Evolutionary conservation across 2,113 vertebrate genomes (phyloP).

Genomic region (Columba janthina): DNA sequence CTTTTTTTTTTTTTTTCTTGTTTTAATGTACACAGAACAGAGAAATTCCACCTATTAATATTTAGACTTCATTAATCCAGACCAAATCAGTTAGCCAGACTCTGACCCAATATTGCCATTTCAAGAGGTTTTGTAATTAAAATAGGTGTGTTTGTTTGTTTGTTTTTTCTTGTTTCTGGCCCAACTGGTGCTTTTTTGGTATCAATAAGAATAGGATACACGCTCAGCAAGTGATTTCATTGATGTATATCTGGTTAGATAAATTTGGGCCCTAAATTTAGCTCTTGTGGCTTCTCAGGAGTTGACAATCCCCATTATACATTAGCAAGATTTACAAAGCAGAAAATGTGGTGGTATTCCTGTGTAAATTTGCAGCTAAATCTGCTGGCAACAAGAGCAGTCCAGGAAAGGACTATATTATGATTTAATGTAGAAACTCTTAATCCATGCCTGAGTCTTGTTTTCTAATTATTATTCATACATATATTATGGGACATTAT

Average conservation of each 20-base stretch:
- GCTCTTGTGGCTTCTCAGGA: background rate
- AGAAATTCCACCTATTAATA: background rate
- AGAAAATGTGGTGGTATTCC: background rate
- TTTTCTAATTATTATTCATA: constrained; percentile 13
- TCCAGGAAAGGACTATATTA: background rate
- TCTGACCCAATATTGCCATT: background rate
- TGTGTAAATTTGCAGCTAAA: constrained; percentile 2
- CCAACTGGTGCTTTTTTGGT: background rate
- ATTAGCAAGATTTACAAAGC: background rate
- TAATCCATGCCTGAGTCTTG: background rate
- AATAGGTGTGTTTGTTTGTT: background rate
- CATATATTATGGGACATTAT: background rate
- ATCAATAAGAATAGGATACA: background rate
- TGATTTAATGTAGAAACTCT: background rate
- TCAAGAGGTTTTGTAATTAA: background rate
- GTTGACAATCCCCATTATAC: background rate
- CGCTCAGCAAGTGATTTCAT: background rate
- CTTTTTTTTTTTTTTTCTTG: background rate
- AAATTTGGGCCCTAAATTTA: background rate
- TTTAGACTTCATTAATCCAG: background rate
- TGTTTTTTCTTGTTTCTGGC: background rate
- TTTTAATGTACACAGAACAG: background rate
- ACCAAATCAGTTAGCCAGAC: background rate
- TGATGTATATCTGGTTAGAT: background rate
- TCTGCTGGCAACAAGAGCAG: background rate